Conservation (phyloP, 1,140 invertebrate species). For the Drosophila prosaltans region DNA sequence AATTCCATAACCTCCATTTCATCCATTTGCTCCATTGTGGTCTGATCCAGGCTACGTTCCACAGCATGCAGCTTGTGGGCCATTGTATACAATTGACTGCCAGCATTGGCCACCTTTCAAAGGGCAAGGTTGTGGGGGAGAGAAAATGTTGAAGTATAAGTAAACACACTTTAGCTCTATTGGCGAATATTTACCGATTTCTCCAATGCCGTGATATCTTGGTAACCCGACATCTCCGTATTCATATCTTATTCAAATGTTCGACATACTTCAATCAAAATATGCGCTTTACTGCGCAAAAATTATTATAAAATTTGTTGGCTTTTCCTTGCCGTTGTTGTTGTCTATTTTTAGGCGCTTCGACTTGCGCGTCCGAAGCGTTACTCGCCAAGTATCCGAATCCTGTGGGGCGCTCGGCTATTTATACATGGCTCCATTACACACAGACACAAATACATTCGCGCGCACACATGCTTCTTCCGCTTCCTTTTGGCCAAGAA, state of each 20-base stretch:
- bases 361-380: conserved; percentile 39
- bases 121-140: conserved; percentile 1
- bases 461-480: conserved; percentile 34
- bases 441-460: conserved; percentile 30
- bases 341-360: conserved; percentile 43
- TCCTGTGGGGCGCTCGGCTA: conserved; percentile 60
- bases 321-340: conserved; percentile 5
- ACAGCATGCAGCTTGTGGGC: conserved; percentile 78
- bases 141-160: conserved; percentile 18
- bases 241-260: conserved; percentile 16
- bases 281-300: conserved; percentile 32
- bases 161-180: background rate
- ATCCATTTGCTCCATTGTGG: conserved; percentile 76
- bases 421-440: conserved; percentile 55
- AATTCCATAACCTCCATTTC: conserved; percentile 85
- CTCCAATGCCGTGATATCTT: conserved; percentile 76
- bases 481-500: conserved; percentile 42
- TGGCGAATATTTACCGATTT: conserved; percentile 71
- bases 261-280: conserved; percentile 24
- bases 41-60: conserved; percentile 75
- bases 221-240: conserved; percentile 67
- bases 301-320: conserved; percentile 11
- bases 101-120: conserved; percentile 77
- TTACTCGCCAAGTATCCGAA: conserved; percentile 52
- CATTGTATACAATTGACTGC: conserved; percentile 79